A percentile compares a stretch with the other conserved stretches of the same genome.
Evolutionary conservation across 2,888 invertebrate species (phyloP).

Genomic region (Linnaemya tessellans): DNA sequence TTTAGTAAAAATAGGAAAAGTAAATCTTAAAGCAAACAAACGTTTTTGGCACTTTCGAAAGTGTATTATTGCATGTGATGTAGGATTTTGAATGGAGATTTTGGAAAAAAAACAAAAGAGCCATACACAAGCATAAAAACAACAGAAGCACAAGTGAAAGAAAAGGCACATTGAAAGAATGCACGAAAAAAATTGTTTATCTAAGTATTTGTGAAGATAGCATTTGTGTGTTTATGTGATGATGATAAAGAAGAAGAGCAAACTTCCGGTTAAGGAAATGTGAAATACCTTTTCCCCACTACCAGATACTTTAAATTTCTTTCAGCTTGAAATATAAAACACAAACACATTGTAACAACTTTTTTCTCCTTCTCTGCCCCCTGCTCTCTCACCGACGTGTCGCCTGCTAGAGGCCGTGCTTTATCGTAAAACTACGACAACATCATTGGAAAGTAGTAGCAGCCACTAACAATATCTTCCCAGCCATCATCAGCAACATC

Average conservation of each 20-base stretch:
- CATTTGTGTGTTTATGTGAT: constrained; percentile 39
- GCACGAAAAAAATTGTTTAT: constrained; percentile 35
- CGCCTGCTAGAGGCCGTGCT: constrained; percentile 25
- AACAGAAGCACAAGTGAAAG: constrained; percentile 14
- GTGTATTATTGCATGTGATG: constrained; percentile 39
- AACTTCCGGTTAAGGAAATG: constrained; percentile 56
- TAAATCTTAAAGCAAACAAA: constrained; percentile 55
- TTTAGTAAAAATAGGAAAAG: constrained; percentile 8
- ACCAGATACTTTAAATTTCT: not conserved
- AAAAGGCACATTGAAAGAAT: constrained; percentile 9
- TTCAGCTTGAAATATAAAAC: constrained; percentile 8
- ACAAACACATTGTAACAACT: constrained; percentile 19
- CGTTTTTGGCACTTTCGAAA: constrained; percentile 61
- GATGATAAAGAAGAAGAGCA: constrained; percentile 38
- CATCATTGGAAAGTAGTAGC: constrained; percentile 23
- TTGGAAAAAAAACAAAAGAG: constrained; percentile 9
- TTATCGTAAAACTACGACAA: constrained; percentile 39
- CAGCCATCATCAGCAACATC: constrained; percentile 14
- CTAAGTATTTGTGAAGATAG: constrained; percentile 24
- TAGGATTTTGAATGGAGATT: constrained; percentile 35
- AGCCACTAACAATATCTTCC: constrained; percentile 24
- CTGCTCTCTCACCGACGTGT: not conserved
- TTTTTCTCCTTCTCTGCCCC: not conserved
- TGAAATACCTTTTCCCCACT: constrained; percentile 20
- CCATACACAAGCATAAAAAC: constrained; percentile 19